These are phyloP conservation scores for Drosophila planitibia DNA, from an alignment of 2,888 invertebrate species.

Conservation along the genomic window DNA sequence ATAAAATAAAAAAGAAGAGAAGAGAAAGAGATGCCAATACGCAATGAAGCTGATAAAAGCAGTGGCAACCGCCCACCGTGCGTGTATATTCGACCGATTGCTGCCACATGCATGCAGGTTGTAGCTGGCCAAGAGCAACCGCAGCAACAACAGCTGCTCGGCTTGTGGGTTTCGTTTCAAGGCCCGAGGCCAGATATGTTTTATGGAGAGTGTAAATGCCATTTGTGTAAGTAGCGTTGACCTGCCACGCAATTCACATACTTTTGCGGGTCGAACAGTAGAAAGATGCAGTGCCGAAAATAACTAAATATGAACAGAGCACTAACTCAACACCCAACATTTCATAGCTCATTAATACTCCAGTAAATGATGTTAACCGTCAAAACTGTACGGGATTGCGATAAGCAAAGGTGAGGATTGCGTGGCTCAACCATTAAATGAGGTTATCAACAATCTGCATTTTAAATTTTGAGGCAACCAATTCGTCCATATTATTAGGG, in stretches of 20 bases:
- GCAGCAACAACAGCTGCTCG: not conserved
- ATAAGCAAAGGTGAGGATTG: not conserved
- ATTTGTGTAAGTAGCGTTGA: conserved; percentile 9
- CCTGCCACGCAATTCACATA: conserved; percentile 8
- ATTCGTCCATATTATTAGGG: not conserved
- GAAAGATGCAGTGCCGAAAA: not conserved
- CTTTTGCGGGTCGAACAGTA: not conserved
- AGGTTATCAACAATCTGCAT: not conserved
- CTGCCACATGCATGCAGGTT: conserved; percentile 36
- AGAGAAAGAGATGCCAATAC: not conserved
- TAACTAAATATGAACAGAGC: not conserved
- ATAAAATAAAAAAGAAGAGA: not conserved
- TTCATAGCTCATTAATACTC: not conserved
- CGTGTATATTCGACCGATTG: conserved; percentile 39
- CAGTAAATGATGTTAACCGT: not conserved
- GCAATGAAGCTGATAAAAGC: not conserved
- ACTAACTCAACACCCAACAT: not conserved
- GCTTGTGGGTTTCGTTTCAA: not conserved
- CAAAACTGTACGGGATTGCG: not conserved
- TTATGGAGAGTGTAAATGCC: conserved; percentile 16
- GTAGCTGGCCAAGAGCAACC: conserved; percentile 10
- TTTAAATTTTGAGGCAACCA: not conserved
- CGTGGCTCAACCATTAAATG: not conserved
- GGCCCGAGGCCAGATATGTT: conserved; percentile 21
- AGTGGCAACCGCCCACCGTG: conserved; percentile 24